Conservation (phyloP, 2,888 invertebrate genomes). For the Dicranocentrus wangi region DNA sequence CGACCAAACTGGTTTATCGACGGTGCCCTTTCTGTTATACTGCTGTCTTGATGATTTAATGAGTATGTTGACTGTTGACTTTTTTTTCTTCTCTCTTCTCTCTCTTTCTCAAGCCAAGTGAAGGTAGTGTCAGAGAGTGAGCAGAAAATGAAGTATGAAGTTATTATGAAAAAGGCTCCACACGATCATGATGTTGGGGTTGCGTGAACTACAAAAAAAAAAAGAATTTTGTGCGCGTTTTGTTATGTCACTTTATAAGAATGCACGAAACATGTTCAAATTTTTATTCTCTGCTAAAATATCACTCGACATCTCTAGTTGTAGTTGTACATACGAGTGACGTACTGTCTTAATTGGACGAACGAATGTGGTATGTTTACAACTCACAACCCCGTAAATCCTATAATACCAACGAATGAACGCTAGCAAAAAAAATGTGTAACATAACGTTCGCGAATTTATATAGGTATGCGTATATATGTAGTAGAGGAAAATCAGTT, state of each 20-base stretch:
- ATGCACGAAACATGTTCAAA: slow-evolving; percentile 16
- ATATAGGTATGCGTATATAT: background rate
- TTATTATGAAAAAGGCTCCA: background rate
- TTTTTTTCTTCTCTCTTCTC: background rate
- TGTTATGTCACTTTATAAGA: slow-evolving; percentile 21
- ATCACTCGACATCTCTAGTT: background rate
- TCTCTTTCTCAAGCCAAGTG: background rate
- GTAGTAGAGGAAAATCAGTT: slow-evolving; percentile 13
- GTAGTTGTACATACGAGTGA: background rate
- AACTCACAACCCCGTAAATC: too few species aligned
- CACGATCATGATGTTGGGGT: background rate
- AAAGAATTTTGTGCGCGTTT: background rate
- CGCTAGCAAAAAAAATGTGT: too few species aligned
- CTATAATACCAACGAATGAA: too few species aligned
- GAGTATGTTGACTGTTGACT: slow-evolving; percentile 36
- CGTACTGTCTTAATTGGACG: slow-evolving; percentile 25
- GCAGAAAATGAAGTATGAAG: background rate
- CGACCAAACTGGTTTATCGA: slow-evolving; percentile 28
- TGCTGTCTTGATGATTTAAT: slow-evolving; percentile 25
- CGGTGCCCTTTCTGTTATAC: slow-evolving; percentile 23
- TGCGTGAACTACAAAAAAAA: slow-evolving; percentile 1
- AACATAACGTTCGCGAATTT: too few species aligned
- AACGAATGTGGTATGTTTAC: slow-evolving; percentile 6
- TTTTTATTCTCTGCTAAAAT: slow-evolving; percentile 19
- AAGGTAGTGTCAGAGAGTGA: slow-evolving; percentile 2